phyloP scores from a whole-genome alignment of 2,888 invertebrate genomes.

The Colletes collaris region DNA sequence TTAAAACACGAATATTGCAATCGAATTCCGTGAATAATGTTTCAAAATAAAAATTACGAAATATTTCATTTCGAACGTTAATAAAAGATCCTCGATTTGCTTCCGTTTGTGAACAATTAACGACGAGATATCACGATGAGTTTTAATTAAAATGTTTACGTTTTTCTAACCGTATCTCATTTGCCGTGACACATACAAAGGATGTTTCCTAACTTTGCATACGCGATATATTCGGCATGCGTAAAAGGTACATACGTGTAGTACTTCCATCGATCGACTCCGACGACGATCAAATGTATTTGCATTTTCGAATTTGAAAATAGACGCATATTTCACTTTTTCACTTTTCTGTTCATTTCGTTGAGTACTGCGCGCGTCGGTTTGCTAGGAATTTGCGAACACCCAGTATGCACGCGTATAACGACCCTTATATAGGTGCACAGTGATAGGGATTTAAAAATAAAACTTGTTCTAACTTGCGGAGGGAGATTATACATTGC shows the following conservation, averaged over 20 bases:
- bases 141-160: slow-evolving; percentile 5
- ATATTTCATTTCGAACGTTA: not conserved
- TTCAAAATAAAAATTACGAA: not conserved
- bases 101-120: not conserved
- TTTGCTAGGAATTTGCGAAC: not conserved
- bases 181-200: not conserved
- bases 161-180: slow-evolving; percentile 6
- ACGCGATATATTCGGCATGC: not conserved
- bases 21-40: no score
- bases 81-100: not conserved
- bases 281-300: no score
- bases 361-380: not conserved
- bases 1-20: no score
- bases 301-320: not conserved
- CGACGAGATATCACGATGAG: not conserved
- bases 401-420: slow-evolving; percentile 12
- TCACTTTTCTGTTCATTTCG: not conserved
- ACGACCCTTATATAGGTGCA: slow-evolving; percentile 9
- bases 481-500: slow-evolving; percentile 31
- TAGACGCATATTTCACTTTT: no score
- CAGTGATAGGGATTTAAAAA: slow-evolving; percentile 49
- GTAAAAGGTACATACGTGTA: not conserved
- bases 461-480: slow-evolving; percentile 49
- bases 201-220: not conserved
- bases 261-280: no score